Evolutionary conservation across 2,888 invertebrate species (phyloP), one percentile per base, ranked within the genome.

Genomic region (Molorchus minor): DNA sequence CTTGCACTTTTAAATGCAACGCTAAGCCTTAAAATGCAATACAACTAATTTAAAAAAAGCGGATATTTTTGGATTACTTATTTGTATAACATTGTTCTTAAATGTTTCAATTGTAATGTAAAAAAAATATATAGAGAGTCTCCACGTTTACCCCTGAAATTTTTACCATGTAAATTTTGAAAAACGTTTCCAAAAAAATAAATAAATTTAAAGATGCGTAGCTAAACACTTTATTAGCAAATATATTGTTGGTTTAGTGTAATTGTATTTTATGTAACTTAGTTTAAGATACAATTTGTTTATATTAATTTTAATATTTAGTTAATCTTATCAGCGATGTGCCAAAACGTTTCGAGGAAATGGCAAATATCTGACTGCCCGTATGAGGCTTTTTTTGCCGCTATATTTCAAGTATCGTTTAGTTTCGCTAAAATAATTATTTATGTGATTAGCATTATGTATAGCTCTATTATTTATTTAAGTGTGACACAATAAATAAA

Each of bases 1-100:
- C 60, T 52, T 61, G 61, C 61, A 61, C 15, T 35, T 21, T n/a
- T n/a, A 15, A 38, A 44, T 59, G 62, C 58, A 58, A 59, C 67
- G 71, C 72, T 70, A 69, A 71, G 75, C 75, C 76, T 76, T 76
- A 75, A 72, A 61, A 71, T 61, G 75, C 75, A 76, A 75, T 76
- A 77, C 69, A 67, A 67, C 44, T 45, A 54, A 49, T 36, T 63
- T 56, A 67, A 53, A 59, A 63, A 68, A 64, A 38, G 30, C 61
- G 47, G 36, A 64, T 65, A 67, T 67, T 49, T 47, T 56, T 36
- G 19, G 41, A 46, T 21, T 46, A 21, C 13, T 47, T 20, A 13
- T 19, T 19, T 16, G 47, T 47, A 33, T 44, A 25, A 15, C 25
- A 20, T 44, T 12, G 12, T 25, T 44, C 1, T 44, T 12, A 17